Conservation (phyloP, 2,797 vertebrate genomes). For the Siniperca obscura region DNA sequence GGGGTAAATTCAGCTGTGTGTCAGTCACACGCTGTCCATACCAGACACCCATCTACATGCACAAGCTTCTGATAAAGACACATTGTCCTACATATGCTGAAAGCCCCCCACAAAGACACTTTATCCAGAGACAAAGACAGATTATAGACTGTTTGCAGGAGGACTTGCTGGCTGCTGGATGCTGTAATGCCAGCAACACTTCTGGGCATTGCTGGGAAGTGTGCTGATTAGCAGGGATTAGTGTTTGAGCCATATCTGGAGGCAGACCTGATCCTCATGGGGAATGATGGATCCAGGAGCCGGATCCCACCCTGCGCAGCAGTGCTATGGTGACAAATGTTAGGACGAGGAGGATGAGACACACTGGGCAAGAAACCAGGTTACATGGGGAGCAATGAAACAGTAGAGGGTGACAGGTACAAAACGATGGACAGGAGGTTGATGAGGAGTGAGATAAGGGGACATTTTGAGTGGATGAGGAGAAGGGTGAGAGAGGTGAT, state of each 20-base stretch:
- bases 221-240: constrained; percentile 80
- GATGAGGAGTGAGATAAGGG: constrained; percentile 33
- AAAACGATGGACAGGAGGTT: constrained; percentile 17
- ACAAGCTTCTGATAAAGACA: constrained; percentile 52
- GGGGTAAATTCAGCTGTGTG: constrained; percentile 65
- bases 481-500: constrained; percentile 30
- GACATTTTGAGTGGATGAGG: constrained; percentile 33
- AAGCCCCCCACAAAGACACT: constrained; percentile 66
- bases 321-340: constrained; percentile 72
- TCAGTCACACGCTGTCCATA: constrained; percentile 49
- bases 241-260: constrained; percentile 66
- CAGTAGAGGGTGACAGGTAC: not conserved
- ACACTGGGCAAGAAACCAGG: constrained; percentile 23
- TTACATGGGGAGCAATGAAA: not conserved
- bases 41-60: constrained; percentile 30
- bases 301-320: constrained; percentile 52
- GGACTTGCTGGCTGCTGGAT: constrained; percentile 42
- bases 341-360: constrained; percentile 40
- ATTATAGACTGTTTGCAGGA: constrained; percentile 60
- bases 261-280: constrained; percentile 55
- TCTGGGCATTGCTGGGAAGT: constrained; percentile 74
- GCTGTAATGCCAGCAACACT: constrained; percentile 55
- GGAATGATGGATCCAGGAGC: constrained; percentile 58
- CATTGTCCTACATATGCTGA: constrained; percentile 51
- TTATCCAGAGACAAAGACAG: constrained; percentile 74